phyloP scores from a whole-genome alignment of 2,113 vertebrate genomes.

The Hoplias malabaricus region DNA sequence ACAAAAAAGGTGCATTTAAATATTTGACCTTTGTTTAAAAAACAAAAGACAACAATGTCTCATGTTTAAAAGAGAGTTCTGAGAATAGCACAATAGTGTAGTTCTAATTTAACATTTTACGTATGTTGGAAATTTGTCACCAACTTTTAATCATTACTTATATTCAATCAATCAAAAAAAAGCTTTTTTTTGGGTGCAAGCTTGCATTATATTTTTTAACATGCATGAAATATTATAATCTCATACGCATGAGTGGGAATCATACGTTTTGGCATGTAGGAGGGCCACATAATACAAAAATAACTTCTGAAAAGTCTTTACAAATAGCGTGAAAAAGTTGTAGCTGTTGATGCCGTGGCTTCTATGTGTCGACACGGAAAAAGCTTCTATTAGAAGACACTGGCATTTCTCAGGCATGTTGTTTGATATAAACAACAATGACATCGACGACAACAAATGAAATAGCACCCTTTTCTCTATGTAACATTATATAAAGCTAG shows the following conservation, averaged over 20 bases:
- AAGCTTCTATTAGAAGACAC: neutral
- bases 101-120: neutral
- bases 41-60: constrained; percentile 14
- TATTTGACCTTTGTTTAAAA: constrained; percentile 39
- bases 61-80: neutral
- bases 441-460: neutral
- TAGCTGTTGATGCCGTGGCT: neutral
- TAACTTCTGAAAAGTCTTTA: constrained; percentile 16
- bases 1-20: constrained; percentile 49
- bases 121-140: no score
- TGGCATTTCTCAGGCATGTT: neutral
- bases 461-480: neutral
- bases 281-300: constrained; percentile 30
- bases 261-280: neutral
- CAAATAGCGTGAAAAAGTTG: neutral
- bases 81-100: neutral
- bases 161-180: no score
- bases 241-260: neutral
- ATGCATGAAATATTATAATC: constrained; percentile 10
- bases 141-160: no score
- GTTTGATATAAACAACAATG: constrained; percentile 13
- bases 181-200: neutral
- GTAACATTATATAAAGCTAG: constrained; percentile 21
- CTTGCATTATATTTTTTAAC: neutral
- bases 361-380: neutral